These are phyloP conservation scores for Perithous albicinctus DNA, from an alignment of 2,888 invertebrate genomes.

Conservation along the genomic window DNA sequence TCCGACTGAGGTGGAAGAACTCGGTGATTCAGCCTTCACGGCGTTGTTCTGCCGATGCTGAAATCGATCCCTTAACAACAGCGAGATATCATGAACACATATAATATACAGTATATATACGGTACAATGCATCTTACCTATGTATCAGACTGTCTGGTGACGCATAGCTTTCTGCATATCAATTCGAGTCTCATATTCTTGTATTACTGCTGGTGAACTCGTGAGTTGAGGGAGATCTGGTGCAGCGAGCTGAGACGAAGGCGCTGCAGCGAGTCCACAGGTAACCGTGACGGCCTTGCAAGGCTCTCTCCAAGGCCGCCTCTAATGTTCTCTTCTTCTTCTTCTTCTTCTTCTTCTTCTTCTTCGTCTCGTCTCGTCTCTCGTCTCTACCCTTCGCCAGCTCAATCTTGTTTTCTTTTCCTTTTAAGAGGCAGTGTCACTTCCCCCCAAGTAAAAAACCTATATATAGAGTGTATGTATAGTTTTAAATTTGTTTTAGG, in stretches of 20 bases:
- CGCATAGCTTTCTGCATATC: conserved; percentile 74
- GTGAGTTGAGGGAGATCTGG: conserved; percentile 63
- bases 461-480: too few relatives aligned
- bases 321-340: conserved; percentile 76
- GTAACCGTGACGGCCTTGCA: conserved; percentile 80
- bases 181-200: conserved; percentile 73
- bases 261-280: conserved; percentile 70
- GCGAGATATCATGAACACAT: conserved; percentile 14
- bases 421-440: too few relatives aligned
- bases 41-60: conserved; percentile 24
- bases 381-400: conserved; percentile 49
- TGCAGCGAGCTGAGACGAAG: conserved; percentile 65
- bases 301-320: conserved; percentile 79
- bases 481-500: too few relatives aligned
- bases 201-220: conserved; percentile 37
- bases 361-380: conserved; percentile 36
- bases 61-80: conserved; percentile 53
- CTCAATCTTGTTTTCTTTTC: conserved; percentile 31
- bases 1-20: conserved; percentile 24
- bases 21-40: conserved; percentile 29
- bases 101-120: neutral
- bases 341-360: conserved; percentile 51
- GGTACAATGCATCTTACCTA: conserved; percentile 1
- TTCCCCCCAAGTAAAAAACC: too few relatives aligned
- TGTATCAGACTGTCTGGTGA: conserved; percentile 62